phyloP scores from a whole-genome alignment of 1,140 invertebrate species.

The Rhyzopertha dominica region DNA sequence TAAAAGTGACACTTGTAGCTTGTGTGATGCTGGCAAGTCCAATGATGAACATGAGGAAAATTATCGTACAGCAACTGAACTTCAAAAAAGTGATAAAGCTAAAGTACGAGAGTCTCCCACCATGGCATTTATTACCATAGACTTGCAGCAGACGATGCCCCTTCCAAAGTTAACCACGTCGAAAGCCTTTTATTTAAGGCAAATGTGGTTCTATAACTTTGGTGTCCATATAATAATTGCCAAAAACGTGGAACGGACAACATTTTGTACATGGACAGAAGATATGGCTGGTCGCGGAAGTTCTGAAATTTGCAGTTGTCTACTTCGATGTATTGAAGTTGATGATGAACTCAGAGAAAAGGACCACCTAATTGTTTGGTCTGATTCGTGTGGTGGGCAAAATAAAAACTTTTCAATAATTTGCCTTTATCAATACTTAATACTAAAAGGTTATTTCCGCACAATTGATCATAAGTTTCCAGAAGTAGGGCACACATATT shows the following conservation, averaged over 20 bases:
- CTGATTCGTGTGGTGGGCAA: constrained; percentile 26
- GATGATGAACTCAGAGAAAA: not conserved
- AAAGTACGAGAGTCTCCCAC: constrained; percentile 1
- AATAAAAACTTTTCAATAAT: constrained; percentile 25
- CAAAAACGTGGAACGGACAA: not conserved
- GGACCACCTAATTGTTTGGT: constrained; percentile 19
- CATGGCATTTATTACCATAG: constrained; percentile 25
- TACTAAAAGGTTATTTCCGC: constrained; percentile 14
- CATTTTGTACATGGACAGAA: constrained; percentile 22
- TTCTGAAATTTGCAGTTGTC: constrained; percentile 14
- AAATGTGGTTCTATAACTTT: constrained; percentile 30
- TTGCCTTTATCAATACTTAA: constrained; percentile 19
- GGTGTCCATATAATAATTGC: constrained; percentile 17
- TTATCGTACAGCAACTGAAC: constrained; percentile 16
- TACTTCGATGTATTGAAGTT: constrained; percentile 8
- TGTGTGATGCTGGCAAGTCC: constrained; percentile 22
- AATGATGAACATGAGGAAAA: constrained; percentile 22
- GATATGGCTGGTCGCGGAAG: constrained; percentile 18
- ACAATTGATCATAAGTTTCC: constrained; percentile 28
- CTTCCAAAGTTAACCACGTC: constrained; percentile 25
- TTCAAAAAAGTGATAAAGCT: constrained; percentile 11
- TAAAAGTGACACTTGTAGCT: constrained; percentile 30
- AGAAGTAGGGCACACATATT: constrained; percentile 21
- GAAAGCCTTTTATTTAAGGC: constrained; percentile 30
- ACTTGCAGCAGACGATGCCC: constrained; percentile 30